Conservation (phyloP, 1,140 invertebrate genomes). For the Rhagoletis pomonella region DNA sequence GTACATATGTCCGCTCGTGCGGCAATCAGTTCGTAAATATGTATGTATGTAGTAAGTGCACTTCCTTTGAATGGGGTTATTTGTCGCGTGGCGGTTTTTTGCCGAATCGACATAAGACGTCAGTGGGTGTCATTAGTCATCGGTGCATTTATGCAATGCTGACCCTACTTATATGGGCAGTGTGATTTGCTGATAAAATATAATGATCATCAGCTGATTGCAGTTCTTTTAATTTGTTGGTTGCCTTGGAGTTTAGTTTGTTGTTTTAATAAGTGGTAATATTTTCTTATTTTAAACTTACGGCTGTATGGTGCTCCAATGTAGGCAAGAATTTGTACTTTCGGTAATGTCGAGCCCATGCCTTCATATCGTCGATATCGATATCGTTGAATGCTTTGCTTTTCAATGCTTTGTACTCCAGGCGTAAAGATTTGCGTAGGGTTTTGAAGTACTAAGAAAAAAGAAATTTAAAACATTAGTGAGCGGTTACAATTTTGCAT, state of each 20-base stretch:
- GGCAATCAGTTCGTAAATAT: neutral
- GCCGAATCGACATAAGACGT: constrained; percentile 21
- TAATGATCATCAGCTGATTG: too few relatives aligned
- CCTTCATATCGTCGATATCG: constrained; percentile 60
- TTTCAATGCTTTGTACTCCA: constrained; percentile 59
- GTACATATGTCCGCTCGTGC: neutral
- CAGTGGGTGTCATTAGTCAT: constrained; percentile 22
- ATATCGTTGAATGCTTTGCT: constrained; percentile 56
- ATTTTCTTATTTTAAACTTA: constrained; percentile 34
- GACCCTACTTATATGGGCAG: neutral
- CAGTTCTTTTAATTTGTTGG: too few relatives aligned
- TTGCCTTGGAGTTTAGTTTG: too few relatives aligned
- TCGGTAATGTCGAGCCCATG: constrained; percentile 59
- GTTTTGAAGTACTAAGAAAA: constrained; percentile 60
- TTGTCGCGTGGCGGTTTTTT: constrained; percentile 3
- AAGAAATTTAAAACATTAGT: constrained; percentile 13
- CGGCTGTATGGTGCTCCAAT: constrained; percentile 61
- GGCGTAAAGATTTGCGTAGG: constrained; percentile 61
- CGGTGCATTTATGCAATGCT: neutral
- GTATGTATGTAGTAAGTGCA: neutral
- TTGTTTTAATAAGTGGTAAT: neutral
- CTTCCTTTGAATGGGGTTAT: constrained; percentile 37
- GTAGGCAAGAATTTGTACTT: constrained; percentile 70
- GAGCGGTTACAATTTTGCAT: too few relatives aligned
- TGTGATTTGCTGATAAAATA: neutral